A percentile compares a stretch with the other conserved stretches of the same genome.
phyloP scores from a whole-genome alignment of 2,797 vertebrate genomes.

The Chaetodon trifasciatus region DNA sequence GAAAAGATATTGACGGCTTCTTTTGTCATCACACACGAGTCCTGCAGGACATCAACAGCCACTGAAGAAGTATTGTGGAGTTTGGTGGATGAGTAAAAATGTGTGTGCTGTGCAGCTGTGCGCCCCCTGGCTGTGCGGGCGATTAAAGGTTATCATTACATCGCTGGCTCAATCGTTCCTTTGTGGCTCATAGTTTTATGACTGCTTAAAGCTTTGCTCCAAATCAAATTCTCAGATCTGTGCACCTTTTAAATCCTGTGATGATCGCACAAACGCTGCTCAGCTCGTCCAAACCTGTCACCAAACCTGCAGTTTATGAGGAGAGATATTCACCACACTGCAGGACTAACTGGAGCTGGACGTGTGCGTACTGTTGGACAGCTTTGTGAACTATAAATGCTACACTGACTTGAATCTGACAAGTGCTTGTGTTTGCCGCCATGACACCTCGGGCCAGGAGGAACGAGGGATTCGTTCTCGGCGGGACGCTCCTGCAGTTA shows the following conservation, averaged over 20 bases:
- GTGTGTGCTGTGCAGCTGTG: slow-evolving; percentile 14
- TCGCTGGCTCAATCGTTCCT: background rate
- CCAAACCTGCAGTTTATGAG: slow-evolving; percentile 25
- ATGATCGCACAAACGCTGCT: slow-evolving; percentile 10
- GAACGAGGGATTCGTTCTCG: slow-evolving; percentile 18
- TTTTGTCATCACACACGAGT: background rate
- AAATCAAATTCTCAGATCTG: slow-evolving; percentile 25
- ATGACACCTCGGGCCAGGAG: slow-evolving; percentile 6
- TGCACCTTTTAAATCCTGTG: slow-evolving; percentile 24
- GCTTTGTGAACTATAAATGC: slow-evolving; percentile 37
- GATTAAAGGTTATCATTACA: slow-evolving; percentile 21
- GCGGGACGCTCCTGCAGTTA: slow-evolving; percentile 22
- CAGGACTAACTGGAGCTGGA: slow-evolving; percentile 45
- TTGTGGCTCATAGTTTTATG: background rate
- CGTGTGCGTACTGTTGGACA: slow-evolving; percentile 11
- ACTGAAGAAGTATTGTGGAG: background rate
- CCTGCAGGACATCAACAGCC: background rate
- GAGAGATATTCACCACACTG: slow-evolving; percentile 19
- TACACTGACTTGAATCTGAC: background rate
- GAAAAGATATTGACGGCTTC: background rate
- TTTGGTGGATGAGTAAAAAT: slow-evolving; percentile 17
- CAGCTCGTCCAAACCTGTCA: slow-evolving; percentile 34
- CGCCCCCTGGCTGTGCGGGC: background rate
- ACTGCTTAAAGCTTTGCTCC: slow-evolving; percentile 24
- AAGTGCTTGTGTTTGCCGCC: slow-evolving; percentile 5